Base-by-base conservation (phyloP, 2,888 invertebrate genomes). In the Cephus pulcher region DNA sequence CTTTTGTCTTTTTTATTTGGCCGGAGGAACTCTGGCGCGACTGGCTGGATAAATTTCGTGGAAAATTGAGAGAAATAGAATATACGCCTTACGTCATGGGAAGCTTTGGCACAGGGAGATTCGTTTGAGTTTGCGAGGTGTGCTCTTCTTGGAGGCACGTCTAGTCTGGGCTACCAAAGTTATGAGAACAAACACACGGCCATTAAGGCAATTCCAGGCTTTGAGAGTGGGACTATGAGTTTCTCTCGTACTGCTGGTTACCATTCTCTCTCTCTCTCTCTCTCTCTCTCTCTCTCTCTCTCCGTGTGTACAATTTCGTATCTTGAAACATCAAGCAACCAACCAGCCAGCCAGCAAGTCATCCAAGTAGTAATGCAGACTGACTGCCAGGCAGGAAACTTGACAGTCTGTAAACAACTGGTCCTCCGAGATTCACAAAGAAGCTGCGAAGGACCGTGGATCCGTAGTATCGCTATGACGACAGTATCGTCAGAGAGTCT, bases 351-450 rank as follows among this genome's bases (percentile, higher is more conserved):
- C 6, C 33, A 37, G 34, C 6, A 23, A 37, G 75, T 70, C 76
- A 76, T 30, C 69, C 76, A 69, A 34, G 23, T 23, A 69, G 32
- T 33, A n/a, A 23, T 32, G 32, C 71, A 32, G 71, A n/a, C 70
- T n/a, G 70, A 23, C n/a, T 40, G 40, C 23, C 56, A 37, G 76
- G 69, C 11, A 69, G 69, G 34, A 76, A 76, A 76, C 32, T 70
- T 76, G 34, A 6, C 34, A 76, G 69, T 76, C 11, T 33, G 76
- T 35, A 77, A 76, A 35, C 76, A 76, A 77, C 77, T 35, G 74
- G 34, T 75, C 77, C 77, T 74, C 12, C 73, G 77, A 77, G 77
- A 69, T 74, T 76, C 74, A 69, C 15, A 56, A 74, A 68, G 74
- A 9, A 15, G 37, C 35, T 15, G 12, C 2, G 73, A 73, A 34